Evolutionary conservation across 2,888 invertebrate genomes (phyloP).

Genomic region (Lypha dubia): DNA sequence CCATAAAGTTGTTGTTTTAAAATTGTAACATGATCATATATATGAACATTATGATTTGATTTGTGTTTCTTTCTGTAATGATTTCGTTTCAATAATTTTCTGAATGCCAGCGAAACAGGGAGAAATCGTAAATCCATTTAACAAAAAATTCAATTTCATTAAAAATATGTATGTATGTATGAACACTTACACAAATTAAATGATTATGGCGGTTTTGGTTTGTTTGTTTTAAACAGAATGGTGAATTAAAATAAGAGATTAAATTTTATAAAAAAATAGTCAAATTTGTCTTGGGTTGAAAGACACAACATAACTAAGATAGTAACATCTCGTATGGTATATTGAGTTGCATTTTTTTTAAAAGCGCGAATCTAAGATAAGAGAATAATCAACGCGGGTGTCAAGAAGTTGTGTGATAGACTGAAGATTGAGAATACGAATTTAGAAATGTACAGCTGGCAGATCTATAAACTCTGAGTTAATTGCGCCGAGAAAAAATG

Average conservation of each 20-base stretch:
- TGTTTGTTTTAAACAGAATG: background rate
- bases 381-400: too few species aligned
- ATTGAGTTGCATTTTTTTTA: too few species aligned
- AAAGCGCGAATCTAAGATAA: too few species aligned
- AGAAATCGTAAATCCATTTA: constrained; percentile 36
- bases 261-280: constrained; percentile 18
- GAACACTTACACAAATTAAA: constrained; percentile 21
- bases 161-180: constrained; percentile 6
- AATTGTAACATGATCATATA: constrained; percentile 31
- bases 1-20: constrained; percentile 16
- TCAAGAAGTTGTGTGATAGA: too few species aligned
- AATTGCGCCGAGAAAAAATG: too few species aligned
- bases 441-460: too few species aligned
- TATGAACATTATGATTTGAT: constrained; percentile 52
- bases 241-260: background rate
- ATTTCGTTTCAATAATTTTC: constrained; percentile 52
- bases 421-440: too few species aligned
- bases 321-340: too few species aligned
- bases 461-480: too few species aligned
- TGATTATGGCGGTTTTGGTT: constrained; percentile 8
- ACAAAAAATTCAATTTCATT: constrained; percentile 1
- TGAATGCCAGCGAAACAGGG: constrained; percentile 45
- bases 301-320: too few species aligned
- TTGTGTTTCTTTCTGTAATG: constrained; percentile 42
- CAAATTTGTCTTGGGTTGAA: too few species aligned